Evolutionary conservation across 2,113 vertebrate genomes (phyloP), one percentile per base, ranked within the genome.

Genomic region (Oryzias melastigma): DNA sequence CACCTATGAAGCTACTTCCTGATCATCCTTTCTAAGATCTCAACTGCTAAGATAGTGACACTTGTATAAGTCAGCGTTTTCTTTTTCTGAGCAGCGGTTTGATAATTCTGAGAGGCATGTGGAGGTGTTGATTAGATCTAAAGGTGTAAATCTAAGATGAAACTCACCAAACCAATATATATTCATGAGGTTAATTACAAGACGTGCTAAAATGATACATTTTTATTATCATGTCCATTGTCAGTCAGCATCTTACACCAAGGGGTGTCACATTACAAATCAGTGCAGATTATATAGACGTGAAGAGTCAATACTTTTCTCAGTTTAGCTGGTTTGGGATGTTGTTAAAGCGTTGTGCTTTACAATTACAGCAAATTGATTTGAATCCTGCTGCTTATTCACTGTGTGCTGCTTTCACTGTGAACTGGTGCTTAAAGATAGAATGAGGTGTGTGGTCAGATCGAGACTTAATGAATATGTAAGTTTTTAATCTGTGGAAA

Each of bases 131-230:
- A 91, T 89, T 84, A 83, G 81, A 86, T 83, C 76, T 70, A 85
- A 82, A 87, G 87, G 87, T 84, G 82, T 82, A 83, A 89, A 86
- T 84, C 72, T 75, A 65, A 73, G 78, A 81, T 80, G 61, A 77
- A 82, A 80, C 65, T 62, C 54, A 83, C 77, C 73, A 89, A 85
- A 86, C 71, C 89, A 91, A 91, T 91, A 89, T 90, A 82, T 88
- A 90, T 90, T 89, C 85, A 90, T 91, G 89, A 91, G 65, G 68
- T 83, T 89, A 91, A 90, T 89, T 90, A 89, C 83, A 75, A 62
- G 73, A 85, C 75, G 83, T 73, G 68, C 60, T 81, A 81, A 86
- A 88, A 86, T 78, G 66, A 84, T 77, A 80, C 76, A 54, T 84
- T 83, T 86, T 81, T 76, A 83, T 81, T 83, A 84, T 68, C 58